Percentiles rank a stretch among this genome's conserved stretches.
Conservation (phyloP, 1,140 invertebrate species). For the Linepithema humile region DNA sequence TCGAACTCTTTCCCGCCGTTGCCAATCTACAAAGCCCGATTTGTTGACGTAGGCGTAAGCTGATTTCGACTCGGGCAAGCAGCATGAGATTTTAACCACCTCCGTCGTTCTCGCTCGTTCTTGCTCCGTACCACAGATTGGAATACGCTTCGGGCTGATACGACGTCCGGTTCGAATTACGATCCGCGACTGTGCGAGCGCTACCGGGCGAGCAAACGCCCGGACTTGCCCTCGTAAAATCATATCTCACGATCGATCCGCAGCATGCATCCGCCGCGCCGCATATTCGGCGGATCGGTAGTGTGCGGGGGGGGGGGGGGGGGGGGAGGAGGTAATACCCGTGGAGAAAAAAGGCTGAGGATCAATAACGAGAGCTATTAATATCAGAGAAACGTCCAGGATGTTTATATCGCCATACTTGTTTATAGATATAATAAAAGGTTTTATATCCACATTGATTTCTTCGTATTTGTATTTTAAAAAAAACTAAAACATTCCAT, state of each 20-base stretch:
- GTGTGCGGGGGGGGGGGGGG: neutral
- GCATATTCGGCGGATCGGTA: conserved; percentile 43
- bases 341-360: conserved; percentile 18
- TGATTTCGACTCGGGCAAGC: conserved; percentile 61
- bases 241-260: conserved; percentile 55
- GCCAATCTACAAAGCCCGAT: conserved; percentile 58
- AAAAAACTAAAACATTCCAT: neutral
- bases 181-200: conserved; percentile 36
- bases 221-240: conserved; percentile 38
- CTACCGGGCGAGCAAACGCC: neutral
- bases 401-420: conserved; percentile 40
- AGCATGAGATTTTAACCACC: neutral
- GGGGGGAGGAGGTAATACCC: neutral
- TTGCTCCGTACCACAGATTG: conserved; percentile 53
- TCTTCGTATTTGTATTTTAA: conserved; percentile 24
- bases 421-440: conserved; percentile 41
- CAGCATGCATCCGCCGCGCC: conserved; percentile 33
- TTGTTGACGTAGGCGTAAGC: conserved; percentile 66
- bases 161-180: conserved; percentile 60
- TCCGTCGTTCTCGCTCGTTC: conserved; percentile 17
- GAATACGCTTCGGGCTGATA: conserved; percentile 51
- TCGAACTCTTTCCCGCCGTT: conserved; percentile 32
- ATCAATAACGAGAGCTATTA: conserved; percentile 49
- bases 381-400: conserved; percentile 41
- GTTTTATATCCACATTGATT: conserved; percentile 6